These are phyloP conservation scores for Eugnorisma glareosa DNA, from an alignment of 2,888 invertebrate species.

Conservation along the genomic window DNA sequence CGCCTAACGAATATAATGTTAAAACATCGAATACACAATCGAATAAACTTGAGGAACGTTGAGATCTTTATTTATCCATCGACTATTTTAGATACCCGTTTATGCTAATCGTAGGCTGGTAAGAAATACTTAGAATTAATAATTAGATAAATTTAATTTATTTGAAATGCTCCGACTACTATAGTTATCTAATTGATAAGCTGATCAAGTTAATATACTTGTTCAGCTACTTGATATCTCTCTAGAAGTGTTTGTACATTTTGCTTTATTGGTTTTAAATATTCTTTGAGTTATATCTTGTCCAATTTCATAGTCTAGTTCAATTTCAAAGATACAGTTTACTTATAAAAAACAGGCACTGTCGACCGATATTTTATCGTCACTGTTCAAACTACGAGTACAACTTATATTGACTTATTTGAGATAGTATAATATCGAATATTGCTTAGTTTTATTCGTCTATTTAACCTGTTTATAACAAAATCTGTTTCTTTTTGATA, in stretches of 20 bases:
- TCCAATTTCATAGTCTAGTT: conserved; percentile 40
- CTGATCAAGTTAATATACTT: conserved; percentile 12
- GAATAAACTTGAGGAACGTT: conserved; percentile 77
- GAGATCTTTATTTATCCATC: conserved; percentile 74
- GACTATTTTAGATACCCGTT: conserved; percentile 70
- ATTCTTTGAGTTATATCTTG: conserved; percentile 27
- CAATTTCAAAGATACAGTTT: conserved; percentile 43
- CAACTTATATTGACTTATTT: conserved; percentile 32
- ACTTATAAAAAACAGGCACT: conserved; percentile 71
- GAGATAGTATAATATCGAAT: conserved; percentile 17
- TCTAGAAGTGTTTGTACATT: conserved; percentile 55
- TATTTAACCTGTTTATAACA: conserved; percentile 3
- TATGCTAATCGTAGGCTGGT: conserved; percentile 51
- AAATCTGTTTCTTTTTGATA: conserved; percentile 12
- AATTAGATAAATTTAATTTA: conserved; percentile 31
- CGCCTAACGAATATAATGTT: conserved; percentile 74
- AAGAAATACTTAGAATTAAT: conserved; percentile 40
- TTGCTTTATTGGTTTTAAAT: conserved; percentile 27
- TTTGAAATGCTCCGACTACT: conserved; percentile 36
- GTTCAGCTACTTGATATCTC: conserved; percentile 22
- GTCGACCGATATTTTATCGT: conserved; percentile 63
- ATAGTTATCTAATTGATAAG: conserved; percentile 23
- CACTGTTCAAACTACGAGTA: conserved; percentile 55
- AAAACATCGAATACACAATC: conserved; percentile 80
- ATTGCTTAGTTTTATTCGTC: conserved; percentile 46